phyloP scores from a whole-genome alignment of 2,113 vertebrate genomes.

The Theropithecus gelada region DNA sequence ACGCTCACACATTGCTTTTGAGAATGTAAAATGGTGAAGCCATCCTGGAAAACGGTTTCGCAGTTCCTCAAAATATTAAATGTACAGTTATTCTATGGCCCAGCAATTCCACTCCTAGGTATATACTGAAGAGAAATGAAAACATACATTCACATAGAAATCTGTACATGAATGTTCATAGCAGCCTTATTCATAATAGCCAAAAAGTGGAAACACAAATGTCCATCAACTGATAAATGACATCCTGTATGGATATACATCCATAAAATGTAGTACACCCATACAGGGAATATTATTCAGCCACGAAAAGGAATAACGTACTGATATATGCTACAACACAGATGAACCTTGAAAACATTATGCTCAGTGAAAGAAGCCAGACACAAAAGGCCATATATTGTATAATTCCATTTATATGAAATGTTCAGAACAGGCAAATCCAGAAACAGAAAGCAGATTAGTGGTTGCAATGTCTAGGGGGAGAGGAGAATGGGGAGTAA shows the following conservation, averaged over 20 bases:
- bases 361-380: background rate
- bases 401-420: background rate
- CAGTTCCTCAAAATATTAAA: slow-evolving; percentile 16
- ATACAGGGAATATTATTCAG: background rate
- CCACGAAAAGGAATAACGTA: slow-evolving; percentile 36
- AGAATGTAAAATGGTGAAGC: slow-evolving; percentile 8
- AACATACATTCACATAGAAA: background rate
- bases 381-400: background rate
- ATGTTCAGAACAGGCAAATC: slow-evolving; percentile 20
- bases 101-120: background rate
- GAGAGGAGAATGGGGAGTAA: background rate
- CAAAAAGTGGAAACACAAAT: slow-evolving; percentile 12
- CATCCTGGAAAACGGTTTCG: background rate
- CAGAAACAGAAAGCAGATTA: background rate
- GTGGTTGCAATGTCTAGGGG: background rate
- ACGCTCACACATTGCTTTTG: background rate
- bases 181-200: background rate
- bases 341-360: background rate
- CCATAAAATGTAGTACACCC: background rate
- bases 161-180: background rate
- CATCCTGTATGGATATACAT: background rate
- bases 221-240: background rate
- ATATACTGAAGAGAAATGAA: background rate
- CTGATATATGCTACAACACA: background rate
- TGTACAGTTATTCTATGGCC: background rate